Conservation (phyloP, 2,113 vertebrate species). For the Myrmophylax atrothorax region DNA sequence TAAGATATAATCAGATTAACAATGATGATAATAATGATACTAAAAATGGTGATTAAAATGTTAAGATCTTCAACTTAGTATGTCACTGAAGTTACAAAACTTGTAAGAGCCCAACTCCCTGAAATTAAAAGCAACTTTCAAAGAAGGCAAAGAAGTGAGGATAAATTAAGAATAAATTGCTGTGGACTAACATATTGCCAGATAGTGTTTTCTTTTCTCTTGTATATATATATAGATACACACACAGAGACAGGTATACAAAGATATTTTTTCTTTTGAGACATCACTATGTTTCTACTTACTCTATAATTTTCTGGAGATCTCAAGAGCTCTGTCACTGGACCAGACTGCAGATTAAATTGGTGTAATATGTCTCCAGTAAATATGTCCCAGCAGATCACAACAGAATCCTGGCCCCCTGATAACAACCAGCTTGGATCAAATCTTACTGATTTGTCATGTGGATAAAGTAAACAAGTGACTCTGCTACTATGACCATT, state of each 20-base stretch:
- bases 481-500: constrained; percentile 73
- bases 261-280: neutral
- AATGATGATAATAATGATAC: neutral
- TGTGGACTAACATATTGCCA: neutral
- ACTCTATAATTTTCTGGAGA: constrained; percentile 74
- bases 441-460: constrained; percentile 69
- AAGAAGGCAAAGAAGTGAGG: neutral
- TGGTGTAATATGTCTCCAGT: constrained; percentile 71
- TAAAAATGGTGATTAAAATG: neutral
- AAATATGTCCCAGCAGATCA: constrained; percentile 80
- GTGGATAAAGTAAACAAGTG: constrained; percentile 77
- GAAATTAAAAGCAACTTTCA: neutral
- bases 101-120: neutral
- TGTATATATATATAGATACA: neutral
- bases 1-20: neutral
- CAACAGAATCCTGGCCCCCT: constrained; percentile 72
- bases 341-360: constrained; percentile 76
- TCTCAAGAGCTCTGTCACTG: constrained; percentile 69
- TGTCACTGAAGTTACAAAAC: neutral
- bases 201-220: neutral
- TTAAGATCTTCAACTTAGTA: neutral
- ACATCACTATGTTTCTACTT: constrained; percentile 25
- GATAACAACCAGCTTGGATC: constrained; percentile 82
- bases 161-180: neutral
- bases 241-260: rapidly evolving